Percentiles rank a stretch among this genome's conserved stretches.
These are phyloP conservation scores for Eumaeus atala DNA, from an alignment of 1,140 invertebrate species.

Conservation along the genomic window DNA sequence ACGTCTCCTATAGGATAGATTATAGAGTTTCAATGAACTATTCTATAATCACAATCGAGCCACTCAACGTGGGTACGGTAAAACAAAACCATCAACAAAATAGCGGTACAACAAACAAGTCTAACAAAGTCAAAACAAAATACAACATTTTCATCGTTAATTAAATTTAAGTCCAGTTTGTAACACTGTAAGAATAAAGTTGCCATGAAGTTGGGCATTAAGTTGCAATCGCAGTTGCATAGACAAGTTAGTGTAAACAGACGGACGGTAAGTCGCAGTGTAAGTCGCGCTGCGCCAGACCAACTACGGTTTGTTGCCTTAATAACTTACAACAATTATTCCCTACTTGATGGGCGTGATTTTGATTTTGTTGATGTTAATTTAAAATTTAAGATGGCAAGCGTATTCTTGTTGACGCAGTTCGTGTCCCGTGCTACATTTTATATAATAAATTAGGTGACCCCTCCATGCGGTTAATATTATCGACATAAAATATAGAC, in stretches of 20 bases:
- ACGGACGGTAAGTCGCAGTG: slow-evolving; percentile 43
- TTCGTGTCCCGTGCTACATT: not conserved
- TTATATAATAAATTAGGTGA: not conserved
- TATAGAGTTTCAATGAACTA: too few species aligned
- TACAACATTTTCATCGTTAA: slow-evolving; percentile 2
- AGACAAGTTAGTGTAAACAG: slow-evolving; percentile 40
- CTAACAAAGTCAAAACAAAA: not conserved
- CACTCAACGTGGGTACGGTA: too few species aligned
- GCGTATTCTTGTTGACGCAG: not conserved
- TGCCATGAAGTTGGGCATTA: slow-evolving; percentile 38
- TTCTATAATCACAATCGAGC: too few species aligned
- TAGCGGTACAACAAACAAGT: not conserved
- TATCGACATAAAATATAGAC: too few species aligned
- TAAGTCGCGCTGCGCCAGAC: slow-evolving; percentile 39
- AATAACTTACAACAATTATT: slow-evolving; percentile 49
- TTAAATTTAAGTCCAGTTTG: slow-evolving; percentile 22
- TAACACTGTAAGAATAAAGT: slow-evolving; percentile 40
- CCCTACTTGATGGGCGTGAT: slow-evolving; percentile 13
- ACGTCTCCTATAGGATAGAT: too few species aligned
- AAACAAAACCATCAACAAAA: too few species aligned
- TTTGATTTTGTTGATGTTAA: not conserved
- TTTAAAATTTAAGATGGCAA: not conserved
- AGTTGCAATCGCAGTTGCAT: slow-evolving; percentile 47
- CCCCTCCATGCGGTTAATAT: too few species aligned
- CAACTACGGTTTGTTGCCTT: slow-evolving; percentile 44